Percentiles rank a stretch among this genome's conserved stretches.
phyloP scores from a whole-genome alignment of 2,888 invertebrate species.

The Chrysolina haemoptera region DNA sequence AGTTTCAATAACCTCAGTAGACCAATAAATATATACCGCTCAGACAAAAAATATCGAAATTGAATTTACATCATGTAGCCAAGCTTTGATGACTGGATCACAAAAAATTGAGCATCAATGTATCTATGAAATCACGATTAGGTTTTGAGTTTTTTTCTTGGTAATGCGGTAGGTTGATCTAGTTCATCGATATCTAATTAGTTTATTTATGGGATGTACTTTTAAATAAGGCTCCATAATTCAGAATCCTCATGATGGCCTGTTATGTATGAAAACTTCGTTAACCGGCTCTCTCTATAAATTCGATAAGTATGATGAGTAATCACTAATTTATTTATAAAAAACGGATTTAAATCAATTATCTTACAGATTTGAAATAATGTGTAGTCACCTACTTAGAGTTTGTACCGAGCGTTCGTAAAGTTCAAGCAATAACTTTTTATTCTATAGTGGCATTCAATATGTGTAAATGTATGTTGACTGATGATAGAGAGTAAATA shows the following conservation, averaged over 20 bases:
- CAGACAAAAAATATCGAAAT: not conserved
- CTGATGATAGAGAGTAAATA: too few species aligned
- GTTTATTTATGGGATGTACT: not conserved
- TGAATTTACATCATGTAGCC: not conserved
- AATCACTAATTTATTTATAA: not conserved
- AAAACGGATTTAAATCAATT: not conserved
- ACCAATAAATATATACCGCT: not conserved
- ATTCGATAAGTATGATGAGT: not conserved
- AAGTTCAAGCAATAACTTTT: too few species aligned
- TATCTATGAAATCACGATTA: constrained; percentile 8
- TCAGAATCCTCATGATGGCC: not conserved
- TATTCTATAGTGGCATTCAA: too few species aligned
- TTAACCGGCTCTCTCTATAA: not conserved
- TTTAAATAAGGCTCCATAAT: not conserved
- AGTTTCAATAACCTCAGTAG: too few species aligned
- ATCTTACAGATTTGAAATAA: not conserved
- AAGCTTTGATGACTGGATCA: not conserved
- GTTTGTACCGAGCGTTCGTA: too few species aligned
- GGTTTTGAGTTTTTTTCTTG: not conserved
- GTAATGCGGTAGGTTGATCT: constrained; percentile 1
- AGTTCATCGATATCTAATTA: constrained; percentile 6
- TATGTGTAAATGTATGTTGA: too few species aligned
- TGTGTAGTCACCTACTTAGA: not conserved
- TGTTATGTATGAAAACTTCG: not conserved
- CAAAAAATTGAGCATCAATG: not conserved